Percentiles rank a stretch among this genome's conserved stretches.
Conservation (phyloP, 1,140 invertebrate genomes). For the Thalassaphorura encarpata region DNA sequence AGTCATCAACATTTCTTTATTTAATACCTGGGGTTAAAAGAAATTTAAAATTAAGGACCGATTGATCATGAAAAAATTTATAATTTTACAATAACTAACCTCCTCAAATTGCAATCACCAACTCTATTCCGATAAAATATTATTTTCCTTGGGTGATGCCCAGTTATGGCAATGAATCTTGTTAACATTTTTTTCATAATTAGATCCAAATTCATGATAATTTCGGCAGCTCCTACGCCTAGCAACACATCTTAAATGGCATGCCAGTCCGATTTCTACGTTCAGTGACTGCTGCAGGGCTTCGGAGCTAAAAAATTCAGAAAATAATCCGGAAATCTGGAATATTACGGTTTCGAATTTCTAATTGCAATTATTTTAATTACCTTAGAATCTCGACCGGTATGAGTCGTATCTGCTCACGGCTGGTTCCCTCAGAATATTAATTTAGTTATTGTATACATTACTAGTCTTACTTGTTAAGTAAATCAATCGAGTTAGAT, state of each 20-base stretch:
- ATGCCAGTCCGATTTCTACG: conserved; percentile 12
- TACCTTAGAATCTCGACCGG: neutral
- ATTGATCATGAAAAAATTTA: too few relatives aligned
- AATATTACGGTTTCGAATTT: neutral
- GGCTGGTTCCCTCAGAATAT: neutral
- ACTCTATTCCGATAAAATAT: conserved; percentile 43
- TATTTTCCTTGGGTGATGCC: conserved; percentile 35
- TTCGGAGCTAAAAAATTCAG: too few relatives aligned
- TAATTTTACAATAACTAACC: too few relatives aligned
- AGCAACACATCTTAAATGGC: conserved; percentile 21
- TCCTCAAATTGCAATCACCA: conserved; percentile 39
- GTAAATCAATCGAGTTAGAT: too few relatives aligned
- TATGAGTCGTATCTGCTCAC: neutral
- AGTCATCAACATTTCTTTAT: conserved; percentile 54
- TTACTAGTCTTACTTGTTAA: too few relatives aligned
- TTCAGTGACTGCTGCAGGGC: conserved; percentile 13
- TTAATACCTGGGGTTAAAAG: conserved; percentile 43
- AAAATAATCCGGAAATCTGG: neutral
- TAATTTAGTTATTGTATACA: too few relatives aligned
- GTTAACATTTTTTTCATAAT: conserved; percentile 32
- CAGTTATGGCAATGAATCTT: conserved; percentile 23
- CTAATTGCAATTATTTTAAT: neutral
- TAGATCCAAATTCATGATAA: conserved; percentile 32
- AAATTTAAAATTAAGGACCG: too few relatives aligned
- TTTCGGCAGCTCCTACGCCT: conserved; percentile 28